A percentile compares a stretch with the other conserved stretches of the same genome.
Conservation (phyloP, 2,113 vertebrate species). For the Dissostichus mawsoni region DNA sequence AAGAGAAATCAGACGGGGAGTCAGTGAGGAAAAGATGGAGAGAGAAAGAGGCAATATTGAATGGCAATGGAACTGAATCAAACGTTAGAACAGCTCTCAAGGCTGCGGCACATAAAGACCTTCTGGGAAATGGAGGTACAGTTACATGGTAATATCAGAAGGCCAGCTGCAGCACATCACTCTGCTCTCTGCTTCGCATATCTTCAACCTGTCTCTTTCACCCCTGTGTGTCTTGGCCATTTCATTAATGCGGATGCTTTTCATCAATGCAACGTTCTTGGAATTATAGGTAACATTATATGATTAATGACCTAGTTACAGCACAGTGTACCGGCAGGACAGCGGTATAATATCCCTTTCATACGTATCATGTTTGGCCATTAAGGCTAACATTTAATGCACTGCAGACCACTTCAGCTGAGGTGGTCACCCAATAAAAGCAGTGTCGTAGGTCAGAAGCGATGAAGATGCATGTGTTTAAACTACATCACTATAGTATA, state of each 20-base stretch:
- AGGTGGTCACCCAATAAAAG: not conserved
- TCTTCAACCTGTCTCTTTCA: conserved; percentile 1
- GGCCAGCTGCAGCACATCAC: conserved; percentile 13
- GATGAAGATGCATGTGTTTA: too few species aligned
- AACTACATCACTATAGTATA: too few species aligned
- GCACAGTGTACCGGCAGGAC: not conserved
- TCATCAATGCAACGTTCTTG: not conserved
- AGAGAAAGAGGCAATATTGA: conserved; percentile 19
- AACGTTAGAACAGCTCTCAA: conserved; percentile 49
- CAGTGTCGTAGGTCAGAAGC: too few species aligned
- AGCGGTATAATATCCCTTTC: too few species aligned
- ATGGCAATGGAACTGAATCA: conserved; percentile 45
- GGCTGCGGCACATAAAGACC: conserved; percentile 16
- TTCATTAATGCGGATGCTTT: not conserved
- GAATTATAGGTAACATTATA: not conserved
- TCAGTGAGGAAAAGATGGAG: not conserved
- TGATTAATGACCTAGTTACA: not conserved
- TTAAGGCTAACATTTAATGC: not conserved
- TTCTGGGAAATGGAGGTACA: not conserved
- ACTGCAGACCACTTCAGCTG: not conserved
- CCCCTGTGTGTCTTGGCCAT: not conserved
- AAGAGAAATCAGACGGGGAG: conserved; percentile 37
- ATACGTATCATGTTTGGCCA: not conserved
- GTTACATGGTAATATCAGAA: conserved; percentile 38
- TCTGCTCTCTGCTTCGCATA: not conserved